Conservation (phyloP, 1,140 invertebrate genomes). For the Oppia nitens region DNA sequence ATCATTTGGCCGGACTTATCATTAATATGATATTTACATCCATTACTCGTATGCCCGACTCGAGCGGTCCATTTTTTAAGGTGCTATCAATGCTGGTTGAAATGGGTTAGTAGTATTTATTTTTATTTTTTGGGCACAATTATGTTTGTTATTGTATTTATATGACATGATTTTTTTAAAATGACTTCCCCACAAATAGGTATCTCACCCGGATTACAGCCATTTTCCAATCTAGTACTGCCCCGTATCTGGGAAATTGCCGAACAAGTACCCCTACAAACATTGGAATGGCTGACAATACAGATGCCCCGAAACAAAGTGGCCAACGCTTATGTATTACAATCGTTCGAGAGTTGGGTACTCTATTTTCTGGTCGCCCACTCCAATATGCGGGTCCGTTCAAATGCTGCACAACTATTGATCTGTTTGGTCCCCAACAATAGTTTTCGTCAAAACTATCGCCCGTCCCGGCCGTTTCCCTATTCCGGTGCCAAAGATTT, state of each 20-base stretch:
- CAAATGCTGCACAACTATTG: constrained; percentile 64
- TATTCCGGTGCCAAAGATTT: constrained; percentile 3
- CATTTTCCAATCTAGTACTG: constrained; percentile 71
- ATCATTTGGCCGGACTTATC: constrained; percentile 56
- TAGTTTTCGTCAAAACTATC: constrained; percentile 68
- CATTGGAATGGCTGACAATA: constrained; percentile 73
- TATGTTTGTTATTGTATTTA: constrained; percentile 28
- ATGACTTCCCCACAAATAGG: constrained; percentile 38
- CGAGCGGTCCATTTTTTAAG: constrained; percentile 68
- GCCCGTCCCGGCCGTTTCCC: constrained; percentile 23
- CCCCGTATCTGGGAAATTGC: constrained; percentile 72
- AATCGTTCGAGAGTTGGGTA: constrained; percentile 68
- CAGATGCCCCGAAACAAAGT: constrained; percentile 64
- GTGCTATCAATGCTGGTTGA: constrained; percentile 41
- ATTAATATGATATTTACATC: constrained; percentile 73
- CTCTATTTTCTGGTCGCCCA: constrained; percentile 73
- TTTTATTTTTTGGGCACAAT: background rate
- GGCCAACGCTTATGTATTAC: constrained; percentile 69
- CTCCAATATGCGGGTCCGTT: constrained; percentile 62
- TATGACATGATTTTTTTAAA: background rate
- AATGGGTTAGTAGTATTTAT: constrained; percentile 13
- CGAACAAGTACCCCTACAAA: constrained; percentile 69
- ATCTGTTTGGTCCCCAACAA: constrained; percentile 72
- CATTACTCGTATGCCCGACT: constrained; percentile 71
- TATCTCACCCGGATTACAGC: constrained; percentile 56